These are phyloP conservation scores for Eulithis prunata DNA, from an alignment of 2,888 invertebrate genomes.

Conservation along the genomic window DNA sequence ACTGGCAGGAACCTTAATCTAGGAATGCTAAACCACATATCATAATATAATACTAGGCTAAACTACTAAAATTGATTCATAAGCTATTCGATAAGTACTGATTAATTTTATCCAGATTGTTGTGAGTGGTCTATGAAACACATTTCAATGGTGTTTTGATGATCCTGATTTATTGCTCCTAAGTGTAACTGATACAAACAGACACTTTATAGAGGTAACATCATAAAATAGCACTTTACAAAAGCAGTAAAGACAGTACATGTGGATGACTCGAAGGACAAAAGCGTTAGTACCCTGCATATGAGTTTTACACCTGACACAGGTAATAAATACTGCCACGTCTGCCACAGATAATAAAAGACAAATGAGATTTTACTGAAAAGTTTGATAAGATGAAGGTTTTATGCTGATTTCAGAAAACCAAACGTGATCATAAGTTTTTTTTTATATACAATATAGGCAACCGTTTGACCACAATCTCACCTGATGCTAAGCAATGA, in stretches of 20 bases:
- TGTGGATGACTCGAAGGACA: constrained; percentile 5
- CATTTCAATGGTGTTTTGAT: background rate
- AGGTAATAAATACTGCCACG: constrained; percentile 4
- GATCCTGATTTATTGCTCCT: background rate
- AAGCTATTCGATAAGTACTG: no score
- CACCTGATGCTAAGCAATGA: no score
- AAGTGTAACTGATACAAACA: background rate
- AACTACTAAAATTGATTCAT: no score
- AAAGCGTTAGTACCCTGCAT: constrained; percentile 4
- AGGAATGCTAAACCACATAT: no score
- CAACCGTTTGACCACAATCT: no score
- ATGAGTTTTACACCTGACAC: constrained; percentile 18
- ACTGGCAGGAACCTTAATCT: no score
- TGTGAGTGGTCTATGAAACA: no score
- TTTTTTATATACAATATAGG: no score
- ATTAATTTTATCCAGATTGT: no score
- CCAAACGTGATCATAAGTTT: no score
- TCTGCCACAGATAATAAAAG: background rate
- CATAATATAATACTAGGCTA: no score
- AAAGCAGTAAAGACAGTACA: constrained; percentile 20
- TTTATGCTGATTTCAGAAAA: no score
- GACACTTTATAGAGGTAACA: constrained; percentile 2
- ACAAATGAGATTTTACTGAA: background rate
- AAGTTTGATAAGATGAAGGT: background rate
- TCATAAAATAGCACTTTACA: constrained; percentile 17